Conservation (phyloP, 2,888 invertebrate species). For the Steinernema carpocapsae region DNA sequence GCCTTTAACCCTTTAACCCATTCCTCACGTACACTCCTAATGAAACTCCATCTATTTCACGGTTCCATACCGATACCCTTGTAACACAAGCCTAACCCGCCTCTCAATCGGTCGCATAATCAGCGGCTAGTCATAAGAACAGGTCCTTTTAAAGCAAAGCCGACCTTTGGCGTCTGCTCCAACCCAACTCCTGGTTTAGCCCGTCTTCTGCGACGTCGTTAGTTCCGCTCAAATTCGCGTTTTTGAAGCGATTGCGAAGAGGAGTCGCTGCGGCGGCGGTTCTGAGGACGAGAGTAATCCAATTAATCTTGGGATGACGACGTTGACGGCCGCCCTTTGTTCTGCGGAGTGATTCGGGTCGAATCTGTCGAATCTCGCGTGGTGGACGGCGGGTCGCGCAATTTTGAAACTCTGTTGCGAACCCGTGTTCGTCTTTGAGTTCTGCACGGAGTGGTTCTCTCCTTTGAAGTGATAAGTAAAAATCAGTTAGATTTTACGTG, state of each 20-base stretch:
- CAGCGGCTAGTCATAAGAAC: too few relatives aligned
- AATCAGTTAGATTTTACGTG: too few relatives aligned
- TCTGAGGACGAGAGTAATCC: constrained; percentile 7
- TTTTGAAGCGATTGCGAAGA: neutral
- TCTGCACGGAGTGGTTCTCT: too few relatives aligned
- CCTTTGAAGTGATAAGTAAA: too few relatives aligned
- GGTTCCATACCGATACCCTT: too few relatives aligned
- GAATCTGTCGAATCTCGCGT: neutral
- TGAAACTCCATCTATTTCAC: too few relatives aligned
- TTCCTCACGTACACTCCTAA: too few relatives aligned
- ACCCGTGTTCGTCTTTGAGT: neutral
- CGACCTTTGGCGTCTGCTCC: too few relatives aligned
- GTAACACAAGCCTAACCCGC: too few relatives aligned
- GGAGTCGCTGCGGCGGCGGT: neutral
- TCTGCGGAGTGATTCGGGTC: constrained; percentile 18
- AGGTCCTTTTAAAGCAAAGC: too few relatives aligned
- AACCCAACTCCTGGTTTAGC: neutral
- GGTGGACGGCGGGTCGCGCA: neutral
- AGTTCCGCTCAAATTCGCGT: neutral
- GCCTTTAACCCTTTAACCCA: too few relatives aligned
- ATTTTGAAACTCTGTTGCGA: constrained; percentile 33
- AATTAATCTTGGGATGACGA: constrained; percentile 22
- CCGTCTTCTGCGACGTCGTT: neutral
- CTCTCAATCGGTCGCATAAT: too few relatives aligned
- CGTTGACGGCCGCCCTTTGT: constrained; percentile 28